Evolutionary conservation across 1,140 invertebrate species (phyloP).

Genomic region (Macrobrachium rosenbergii): DNA sequence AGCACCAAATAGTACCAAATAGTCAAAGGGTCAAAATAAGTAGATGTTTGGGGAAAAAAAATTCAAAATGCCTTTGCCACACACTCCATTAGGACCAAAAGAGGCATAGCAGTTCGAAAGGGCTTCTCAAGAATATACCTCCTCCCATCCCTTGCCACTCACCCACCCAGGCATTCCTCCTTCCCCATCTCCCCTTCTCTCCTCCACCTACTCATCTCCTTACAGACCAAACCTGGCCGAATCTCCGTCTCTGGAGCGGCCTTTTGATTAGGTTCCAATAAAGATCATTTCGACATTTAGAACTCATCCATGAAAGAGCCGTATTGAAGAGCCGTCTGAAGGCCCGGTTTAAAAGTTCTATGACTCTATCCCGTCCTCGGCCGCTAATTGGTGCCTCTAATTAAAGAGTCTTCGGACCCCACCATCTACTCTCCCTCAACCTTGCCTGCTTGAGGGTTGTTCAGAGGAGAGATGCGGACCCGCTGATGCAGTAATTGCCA

Average conservation of each 20-base stretch:
- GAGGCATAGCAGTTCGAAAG: too few species aligned
- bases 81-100: too few species aligned
- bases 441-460: background rate
- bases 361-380: background rate
- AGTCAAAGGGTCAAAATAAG: too few species aligned
- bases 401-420: constrained; percentile 31
- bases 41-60: too few species aligned
- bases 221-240: too few species aligned
- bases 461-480: background rate
- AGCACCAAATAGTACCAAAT: too few species aligned
- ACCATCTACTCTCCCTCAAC: background rate
- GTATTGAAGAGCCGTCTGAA: background rate
- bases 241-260: too few species aligned
- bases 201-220: background rate
- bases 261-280: constrained; percentile 35
- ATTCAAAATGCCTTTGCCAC: too few species aligned
- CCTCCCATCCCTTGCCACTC: too few species aligned
- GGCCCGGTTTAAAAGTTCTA: background rate
- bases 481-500: constrained; percentile 27
- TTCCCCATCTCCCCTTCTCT: background rate
- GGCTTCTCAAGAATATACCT: too few species aligned
- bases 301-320: constrained; percentile 21
- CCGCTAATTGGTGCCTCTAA: constrained; percentile 53
- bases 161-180: background rate
- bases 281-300: constrained; percentile 15